Conservation (phyloP, 2,797 vertebrate genomes). For the Furcifer pardalis region DNA sequence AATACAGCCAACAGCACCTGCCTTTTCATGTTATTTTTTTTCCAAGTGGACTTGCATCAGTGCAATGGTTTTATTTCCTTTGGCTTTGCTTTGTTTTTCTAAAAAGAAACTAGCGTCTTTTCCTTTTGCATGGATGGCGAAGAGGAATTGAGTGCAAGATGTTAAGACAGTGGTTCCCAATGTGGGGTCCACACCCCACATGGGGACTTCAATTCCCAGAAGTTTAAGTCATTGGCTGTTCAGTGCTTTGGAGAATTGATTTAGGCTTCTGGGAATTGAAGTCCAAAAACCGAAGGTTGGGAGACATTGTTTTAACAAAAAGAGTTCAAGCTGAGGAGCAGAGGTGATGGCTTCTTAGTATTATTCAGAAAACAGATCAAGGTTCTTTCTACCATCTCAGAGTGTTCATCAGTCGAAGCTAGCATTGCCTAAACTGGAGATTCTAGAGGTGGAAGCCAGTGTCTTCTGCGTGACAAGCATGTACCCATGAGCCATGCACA, state of each 20-base stretch:
- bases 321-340: too few relatives aligned
- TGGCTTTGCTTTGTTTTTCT: constrained; percentile 41
- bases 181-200: too few relatives aligned
- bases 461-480: not conserved
- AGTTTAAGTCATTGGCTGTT: too few relatives aligned
- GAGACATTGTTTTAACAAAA: too few relatives aligned
- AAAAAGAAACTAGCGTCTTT: constrained; percentile 46
- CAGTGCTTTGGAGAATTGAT: too few relatives aligned
- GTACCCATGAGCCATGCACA: not conserved
- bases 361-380: not conserved
- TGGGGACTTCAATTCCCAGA: too few relatives aligned
- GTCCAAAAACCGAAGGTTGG: too few relatives aligned
- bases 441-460: not conserved
- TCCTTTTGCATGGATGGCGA: constrained; percentile 22
- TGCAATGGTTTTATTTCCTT: constrained; percentile 51
- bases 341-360: not conserved
- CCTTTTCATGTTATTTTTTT: constrained; percentile 52
- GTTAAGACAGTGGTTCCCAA: too few relatives aligned
- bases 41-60: not conserved
- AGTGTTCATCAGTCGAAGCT: not conserved
- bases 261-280: too few relatives aligned
- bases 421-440: not conserved
- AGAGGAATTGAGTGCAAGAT: not conserved
- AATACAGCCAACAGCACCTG: constrained; percentile 54
- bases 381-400: not conserved